Evolutionary conservation across 2,797 vertebrate genomes (phyloP), one percentile per base, ranked within the genome.

Genomic region (Acanthiza pusilla): DNA sequence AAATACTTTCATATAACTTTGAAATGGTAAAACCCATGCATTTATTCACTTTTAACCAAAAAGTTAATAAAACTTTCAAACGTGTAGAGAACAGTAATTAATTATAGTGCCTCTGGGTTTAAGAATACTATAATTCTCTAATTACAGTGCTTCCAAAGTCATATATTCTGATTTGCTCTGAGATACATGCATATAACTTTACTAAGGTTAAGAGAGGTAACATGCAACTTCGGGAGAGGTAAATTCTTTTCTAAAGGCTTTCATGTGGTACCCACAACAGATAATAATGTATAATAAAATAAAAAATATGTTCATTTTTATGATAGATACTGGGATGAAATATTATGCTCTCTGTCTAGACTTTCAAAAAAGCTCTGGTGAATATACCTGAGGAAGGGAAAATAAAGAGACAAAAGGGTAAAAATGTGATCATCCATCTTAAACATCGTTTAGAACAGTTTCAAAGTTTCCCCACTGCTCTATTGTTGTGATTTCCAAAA

Each of bases 111-210:
- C 93, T 93, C 91, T 93, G 77, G 88, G 80, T 93, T 91, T 88
- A 86, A 91, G 88, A 96, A 45, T 45, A 90, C 62, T 78, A 50
- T 91, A 81, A 81, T 95, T 94, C 94, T 93, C 55, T 96, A 90
- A 93, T 91, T 95, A 76, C 55, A 57, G 55, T 42, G 26, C 57
- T 93, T 94, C 88, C 65, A 43, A 79, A 91, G 26, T 89, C 34
- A 43, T 82, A 74, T 76, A 88, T 93, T 94, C 76, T 67, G 61
- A 57, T 81, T 93, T 78, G 5, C 65, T 78, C 58, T 92, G 51
- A 73, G 72, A 84, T 86, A 34, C 21, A 50, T 14, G 26, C 36
- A 55, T 63, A 43, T 18, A 89, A 89, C 38, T 87, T 91, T 67
- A 25, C 54, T 79, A 76, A 90, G 88, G 85, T 95, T 96, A 86